phyloP scores from a whole-genome alignment of 2,888 invertebrate genomes.

The Loripinus fragilis region DNA sequence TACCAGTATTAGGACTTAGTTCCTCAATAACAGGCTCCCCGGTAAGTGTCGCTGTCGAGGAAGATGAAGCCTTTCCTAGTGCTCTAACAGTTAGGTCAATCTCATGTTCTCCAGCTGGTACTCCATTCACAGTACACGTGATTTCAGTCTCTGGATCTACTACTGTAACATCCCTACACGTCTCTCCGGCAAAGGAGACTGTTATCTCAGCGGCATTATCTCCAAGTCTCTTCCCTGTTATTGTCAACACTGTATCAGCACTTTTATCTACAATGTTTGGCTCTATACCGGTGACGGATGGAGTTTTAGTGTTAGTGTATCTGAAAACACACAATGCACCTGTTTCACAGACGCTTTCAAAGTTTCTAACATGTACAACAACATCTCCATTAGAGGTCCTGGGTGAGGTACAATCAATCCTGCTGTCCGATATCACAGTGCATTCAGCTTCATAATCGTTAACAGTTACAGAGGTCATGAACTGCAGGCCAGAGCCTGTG shows the following conservation, averaged over 20 bases:
- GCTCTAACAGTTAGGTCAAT: constrained; percentile 44
- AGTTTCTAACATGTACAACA: background rate
- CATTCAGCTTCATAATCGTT: constrained; percentile 53
- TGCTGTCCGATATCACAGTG: constrained; percentile 43
- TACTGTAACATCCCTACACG: constrained; percentile 51
- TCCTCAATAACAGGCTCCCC: constrained; percentile 31
- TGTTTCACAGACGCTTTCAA: constrained; percentile 3
- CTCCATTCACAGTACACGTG: constrained; percentile 59
- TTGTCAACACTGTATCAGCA: constrained; percentile 47
- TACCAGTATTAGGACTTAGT: constrained; percentile 62
- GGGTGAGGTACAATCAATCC: constrained; percentile 41
- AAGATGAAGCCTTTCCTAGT: constrained; percentile 47
- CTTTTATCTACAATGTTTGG: constrained; percentile 41
- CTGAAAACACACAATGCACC: constrained; percentile 45
- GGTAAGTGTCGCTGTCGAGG: too few species aligned
- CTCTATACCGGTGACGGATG: constrained; percentile 46
- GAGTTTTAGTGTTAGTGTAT: constrained; percentile 56
- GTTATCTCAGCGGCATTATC: constrained; percentile 28
- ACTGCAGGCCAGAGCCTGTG: constrained; percentile 55
- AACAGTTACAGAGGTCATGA: constrained; percentile 47
- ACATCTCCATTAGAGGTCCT: constrained; percentile 24
- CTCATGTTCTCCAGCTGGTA: constrained; percentile 59
- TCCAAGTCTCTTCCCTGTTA: constrained; percentile 62
- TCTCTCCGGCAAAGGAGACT: constrained; percentile 67
- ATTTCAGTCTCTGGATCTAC: constrained; percentile 54